Conservation (phyloP, 2,113 vertebrate genomes). For the Actinemys pallida region DNA sequence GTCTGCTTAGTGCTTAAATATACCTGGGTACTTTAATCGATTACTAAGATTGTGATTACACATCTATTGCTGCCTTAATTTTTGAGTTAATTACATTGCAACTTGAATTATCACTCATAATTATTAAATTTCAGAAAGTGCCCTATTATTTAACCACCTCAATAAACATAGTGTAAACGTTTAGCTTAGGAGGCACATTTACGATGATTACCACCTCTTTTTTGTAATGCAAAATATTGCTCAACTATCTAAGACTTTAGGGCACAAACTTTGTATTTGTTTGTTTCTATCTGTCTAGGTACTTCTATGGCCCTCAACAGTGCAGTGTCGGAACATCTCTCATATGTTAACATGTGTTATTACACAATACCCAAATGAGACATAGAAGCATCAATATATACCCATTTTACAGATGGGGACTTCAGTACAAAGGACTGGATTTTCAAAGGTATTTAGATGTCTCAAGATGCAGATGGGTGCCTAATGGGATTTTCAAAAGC, state of each 20-base stretch:
- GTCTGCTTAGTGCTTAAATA: conserved; percentile 66
- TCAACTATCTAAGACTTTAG: background rate
- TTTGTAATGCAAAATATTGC: background rate
- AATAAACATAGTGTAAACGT: conserved; percentile 58
- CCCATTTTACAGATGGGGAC: background rate
- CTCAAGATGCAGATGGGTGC: background rate
- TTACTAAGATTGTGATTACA: conserved; percentile 50
- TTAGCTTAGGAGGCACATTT: conserved; percentile 21
- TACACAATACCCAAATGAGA: background rate
- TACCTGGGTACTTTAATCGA: conserved; percentile 46
- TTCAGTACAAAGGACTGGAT: background rate
- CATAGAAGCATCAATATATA: background rate
- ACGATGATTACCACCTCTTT: background rate
- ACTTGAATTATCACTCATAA: conserved; percentile 35
- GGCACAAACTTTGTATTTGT: background rate
- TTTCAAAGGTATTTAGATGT: background rate
- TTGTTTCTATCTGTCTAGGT: background rate
- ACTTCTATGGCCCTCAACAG: background rate
- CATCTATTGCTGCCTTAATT: conserved; percentile 67
- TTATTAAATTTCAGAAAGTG: conserved; percentile 46
- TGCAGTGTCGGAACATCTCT: background rate
- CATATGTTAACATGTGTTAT: background rate
- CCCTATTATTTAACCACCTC: conserved; percentile 25
- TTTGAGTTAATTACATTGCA: conserved; percentile 55
- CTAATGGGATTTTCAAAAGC: background rate